These are phyloP conservation scores for Pinctada fucata DNA, from an alignment of 2,888 invertebrate genomes.

Conservation along the genomic window DNA sequence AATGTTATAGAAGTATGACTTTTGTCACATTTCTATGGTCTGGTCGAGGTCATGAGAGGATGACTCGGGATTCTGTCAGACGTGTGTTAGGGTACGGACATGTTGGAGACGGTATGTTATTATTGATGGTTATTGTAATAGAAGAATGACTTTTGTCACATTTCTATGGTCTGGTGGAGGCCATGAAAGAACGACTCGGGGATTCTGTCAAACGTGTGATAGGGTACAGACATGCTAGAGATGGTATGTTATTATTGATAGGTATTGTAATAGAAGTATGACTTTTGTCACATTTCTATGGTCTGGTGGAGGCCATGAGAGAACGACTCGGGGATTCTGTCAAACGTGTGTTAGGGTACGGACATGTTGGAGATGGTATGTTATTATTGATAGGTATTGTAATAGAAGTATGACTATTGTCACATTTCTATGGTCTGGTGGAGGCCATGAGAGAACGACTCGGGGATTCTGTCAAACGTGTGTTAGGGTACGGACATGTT, in stretches of 20 bases:
- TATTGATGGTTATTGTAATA: too few species aligned
- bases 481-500: too few species aligned
- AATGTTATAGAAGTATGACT: too few species aligned
- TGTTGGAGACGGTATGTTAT: too few species aligned
- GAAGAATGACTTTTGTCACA: slow-evolving; percentile 87
- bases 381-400: slow-evolving; percentile 11
- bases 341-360: slow-evolving; percentile 84
- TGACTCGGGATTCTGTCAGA: too few species aligned
- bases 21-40: too few species aligned
- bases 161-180: slow-evolving; percentile 91
- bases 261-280: slow-evolving; percentile 95
- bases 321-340: slow-evolving; percentile 82
- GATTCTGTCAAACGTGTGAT: slow-evolving; percentile 77
- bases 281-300: slow-evolving; percentile 92
- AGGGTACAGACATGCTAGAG: slow-evolving; percentile 97
- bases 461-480: too few species aligned
- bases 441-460: too few species aligned
- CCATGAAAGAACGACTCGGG: slow-evolving; percentile 83
- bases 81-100: too few species aligned
- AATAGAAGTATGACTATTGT: too few species aligned
- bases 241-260: slow-evolving; percentile 83
- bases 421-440: too few species aligned
- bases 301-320: slow-evolving; percentile 85
- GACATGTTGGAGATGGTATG: slow-evolving; percentile 93
- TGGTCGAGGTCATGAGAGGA: too few species aligned